Evolutionary conservation across 2,797 vertebrate species (phyloP), one percentile per base, ranked within the genome.

Genomic region (Mormyrus proboscirostris): DNA sequence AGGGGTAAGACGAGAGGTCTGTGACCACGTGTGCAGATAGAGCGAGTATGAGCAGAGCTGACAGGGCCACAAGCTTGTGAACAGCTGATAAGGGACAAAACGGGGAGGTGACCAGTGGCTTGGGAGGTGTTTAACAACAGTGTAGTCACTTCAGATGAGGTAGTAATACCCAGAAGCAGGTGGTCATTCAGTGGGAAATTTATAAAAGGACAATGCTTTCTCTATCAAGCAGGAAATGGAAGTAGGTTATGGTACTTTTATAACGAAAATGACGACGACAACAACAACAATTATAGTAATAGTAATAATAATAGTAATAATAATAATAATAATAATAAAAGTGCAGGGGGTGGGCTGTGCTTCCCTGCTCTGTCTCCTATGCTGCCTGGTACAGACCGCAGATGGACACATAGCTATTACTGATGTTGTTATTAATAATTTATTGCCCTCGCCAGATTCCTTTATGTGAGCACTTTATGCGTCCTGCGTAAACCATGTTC

Each of bases 81-180:
- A 88, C 47, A n/a, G 88, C 65, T 76, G 88, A 88, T 88, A 69
- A 79, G 65, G 47, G 69, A 88, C 83, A 41, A 44, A 19, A n/a
- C 6, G 2, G 33, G 6, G 41, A 82, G 76, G 76, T 41, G 38
- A 47, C 76, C 76, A 47, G 65, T 73, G 65, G 12, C 29, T 73
- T 16, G 65, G 65, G 29, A 73, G 65, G 65, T 16, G 65, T 73
- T 16, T 38, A 38, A 16, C 65, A 38, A 14, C 65, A 38, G 65
- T 38, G 65, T 73, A 73, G 65, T 73, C 38, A n/a, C 16, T 82
- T 41, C 41, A 41, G 19, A 82, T 8, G 33, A 41, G 41, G 38
- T n/a, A 82, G 12, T 47, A 82, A 82, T n/a, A 47, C 76, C 19
- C 76, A 82, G 76, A 82, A 82, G 3, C 41, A 82, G 76, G 41